Evolutionary conservation across 1,140 invertebrate species (phyloP), one percentile per base, ranked within the genome.

Genomic region (Paramacrobiotus metropolitanus): DNA sequence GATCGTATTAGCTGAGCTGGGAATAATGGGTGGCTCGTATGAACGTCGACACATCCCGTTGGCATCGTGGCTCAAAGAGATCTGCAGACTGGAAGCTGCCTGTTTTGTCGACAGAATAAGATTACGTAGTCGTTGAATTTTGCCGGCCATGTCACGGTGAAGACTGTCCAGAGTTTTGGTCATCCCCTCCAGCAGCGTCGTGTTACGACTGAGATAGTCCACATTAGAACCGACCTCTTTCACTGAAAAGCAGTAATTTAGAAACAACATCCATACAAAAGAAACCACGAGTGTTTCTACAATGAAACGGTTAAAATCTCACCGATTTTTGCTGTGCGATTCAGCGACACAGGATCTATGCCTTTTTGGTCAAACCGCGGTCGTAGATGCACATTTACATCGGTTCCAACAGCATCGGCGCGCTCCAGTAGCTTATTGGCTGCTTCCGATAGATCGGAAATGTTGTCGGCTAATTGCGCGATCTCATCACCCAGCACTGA

Each of bases 1-100:
- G 18, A 71, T 67, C 45, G 65, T 65, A 62, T 69, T 71, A 61
- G 68, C 67, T 20, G 67, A 65, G 55, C 67, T 62, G 1, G 69
- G 67, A 18, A 62, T 44, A 55, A 63, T 62, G 20, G 65, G 59
- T 1, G 73, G 68, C 44, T 79, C 70, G 69, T 86, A 93, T 0
- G 82, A 81, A 62, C 88, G 77, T 2, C 81, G 75, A 73, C 87
- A 91, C 59, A 80, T 81, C 21, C 72, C 70, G 45, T 68, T 61
- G 21, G 62, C 60, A 29, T 72, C 69, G 59, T 71, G 70, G 3
- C 72, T 82, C 63, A 90, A 65, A 0, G 87, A 87, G 1, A 91
- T 77, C 59, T 82, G 79, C 66, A 92, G 87, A 85, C 81, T 82
- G 59, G 86, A 80, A 0, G 86, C 86, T 15, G 81, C 81, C 71